Base-by-base conservation (phyloP, 1,140 invertebrate genomes). In the Samia ricini region DNA sequence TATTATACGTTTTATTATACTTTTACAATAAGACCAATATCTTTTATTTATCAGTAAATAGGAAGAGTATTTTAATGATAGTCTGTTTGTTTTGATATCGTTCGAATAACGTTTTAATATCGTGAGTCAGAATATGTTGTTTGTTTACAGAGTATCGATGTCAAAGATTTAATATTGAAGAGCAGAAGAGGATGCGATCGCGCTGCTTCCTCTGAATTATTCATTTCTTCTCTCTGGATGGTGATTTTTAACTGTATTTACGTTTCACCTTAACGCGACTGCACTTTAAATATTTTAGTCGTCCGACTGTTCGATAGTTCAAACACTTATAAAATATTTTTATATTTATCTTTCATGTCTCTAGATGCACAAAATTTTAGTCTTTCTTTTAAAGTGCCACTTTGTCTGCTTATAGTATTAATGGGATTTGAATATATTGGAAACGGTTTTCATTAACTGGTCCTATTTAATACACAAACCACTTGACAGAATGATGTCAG, bases 101-200 rank as follows among this genome's bases (percentile, higher is more conserved):
- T 42, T 42, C 12, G 0, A 61, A 26, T 51, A 29, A 10, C 42
- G 52, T 60, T 56, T 33, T 10, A 59, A 64, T 56, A 64, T 55
- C 62, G 20, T 52, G 3, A 7, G 20, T 63, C 51, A 22, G 1
- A 20, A 71, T 67, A 59, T 56, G 36, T 18, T 2, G 54, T 26
- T 51, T 68, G 65, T 71, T 66, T 57, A 61, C 63, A 72, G 66
- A 24, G 63, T 64, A 66, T 72, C 59, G 70, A 61, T 72, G 70
- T 69, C 66, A 72, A 66, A 72, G 66, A 72, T 68, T 68, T 72
- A 72, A 72, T 72, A 72, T 72, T 68, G 61, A 62, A 72, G n/a
- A n/a, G 66, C 63, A 59, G 61, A 56, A 67, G 59, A 61, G 22
- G 18, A 2, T 33, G 59, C 63, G 66, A 62, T 69, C 63, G 56